Evolutionary conservation across 2,888 invertebrate genomes (phyloP).

Genomic region (Stenoptilia bipunctidactyla): DNA sequence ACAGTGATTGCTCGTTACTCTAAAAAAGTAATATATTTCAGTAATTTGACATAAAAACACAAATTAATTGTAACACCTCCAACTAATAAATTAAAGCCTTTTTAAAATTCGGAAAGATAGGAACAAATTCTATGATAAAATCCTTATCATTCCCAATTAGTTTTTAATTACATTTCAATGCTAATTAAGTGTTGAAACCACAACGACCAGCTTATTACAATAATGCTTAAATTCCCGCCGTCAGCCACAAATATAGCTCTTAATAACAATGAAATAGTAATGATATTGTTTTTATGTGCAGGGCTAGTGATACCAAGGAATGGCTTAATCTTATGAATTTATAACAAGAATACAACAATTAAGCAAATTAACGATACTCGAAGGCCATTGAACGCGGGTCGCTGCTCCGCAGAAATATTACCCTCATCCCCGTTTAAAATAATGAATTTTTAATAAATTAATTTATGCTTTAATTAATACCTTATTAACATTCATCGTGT

Average conservation of each 20-base stretch:
- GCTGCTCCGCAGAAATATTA: slow-evolving; percentile 30
- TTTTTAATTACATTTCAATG: slow-evolving; percentile 1
- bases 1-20: no score
- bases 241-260: neutral
- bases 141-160: neutral
- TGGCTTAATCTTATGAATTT: slow-evolving; percentile 42
- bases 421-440: slow-evolving; percentile 30
- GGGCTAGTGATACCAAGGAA: slow-evolving; percentile 17
- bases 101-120: no score
- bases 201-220: neutral
- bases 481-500: slow-evolving; percentile 45
- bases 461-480: slow-evolving; percentile 57
- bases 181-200: neutral
- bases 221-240: neutral
- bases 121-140: no score
- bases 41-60: no score
- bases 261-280: slow-evolving; percentile 8
- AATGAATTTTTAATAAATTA: slow-evolving; percentile 62
- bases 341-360: slow-evolving; percentile 52
- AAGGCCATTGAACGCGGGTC: slow-evolving; percentile 34
- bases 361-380: slow-evolving; percentile 41
- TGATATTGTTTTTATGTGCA: neutral
- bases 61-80: no score
- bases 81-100: no score
- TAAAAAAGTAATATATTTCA: no score